Evolutionary conservation across 2,113 vertebrate species (phyloP).

Genomic region (Varanus komodoensis): DNA sequence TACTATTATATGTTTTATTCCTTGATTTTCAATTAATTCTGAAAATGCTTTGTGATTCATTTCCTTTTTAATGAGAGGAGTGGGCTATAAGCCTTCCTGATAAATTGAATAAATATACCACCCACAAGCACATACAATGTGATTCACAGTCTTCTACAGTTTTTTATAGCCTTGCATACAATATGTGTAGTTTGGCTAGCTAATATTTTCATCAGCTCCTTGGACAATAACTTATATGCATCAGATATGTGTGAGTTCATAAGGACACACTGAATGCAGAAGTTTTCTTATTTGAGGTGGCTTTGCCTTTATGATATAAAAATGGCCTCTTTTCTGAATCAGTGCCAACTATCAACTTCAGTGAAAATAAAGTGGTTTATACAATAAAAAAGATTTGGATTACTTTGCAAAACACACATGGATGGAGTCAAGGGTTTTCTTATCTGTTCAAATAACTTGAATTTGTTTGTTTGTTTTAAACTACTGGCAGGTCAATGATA

Average conservation of each 20-base stretch:
- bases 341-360: not conserved
- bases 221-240: not conserved
- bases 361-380: not conserved
- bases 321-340: not conserved
- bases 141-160: not conserved
- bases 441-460: too few species aligned
- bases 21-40: too few species aligned
- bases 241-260: not conserved
- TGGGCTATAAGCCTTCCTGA: not conserved
- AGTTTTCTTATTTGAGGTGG: not conserved
- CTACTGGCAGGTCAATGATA: too few species aligned
- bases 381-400: not conserved
- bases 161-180: not conserved
- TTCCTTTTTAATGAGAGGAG: not conserved
- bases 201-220: not conserved
- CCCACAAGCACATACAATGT: not conserved
- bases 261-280: not conserved
- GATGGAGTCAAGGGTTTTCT: too few species aligned
- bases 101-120: not conserved
- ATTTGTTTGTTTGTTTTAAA: too few species aligned
- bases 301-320: not conserved
- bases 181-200: not conserved
- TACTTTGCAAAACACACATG: not conserved
- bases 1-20: too few species aligned
- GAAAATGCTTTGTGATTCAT: too few species aligned